These are phyloP conservation scores for Mycalesis mineus DNA, from an alignment of 2,888 invertebrate species.

Conservation along the genomic window DNA sequence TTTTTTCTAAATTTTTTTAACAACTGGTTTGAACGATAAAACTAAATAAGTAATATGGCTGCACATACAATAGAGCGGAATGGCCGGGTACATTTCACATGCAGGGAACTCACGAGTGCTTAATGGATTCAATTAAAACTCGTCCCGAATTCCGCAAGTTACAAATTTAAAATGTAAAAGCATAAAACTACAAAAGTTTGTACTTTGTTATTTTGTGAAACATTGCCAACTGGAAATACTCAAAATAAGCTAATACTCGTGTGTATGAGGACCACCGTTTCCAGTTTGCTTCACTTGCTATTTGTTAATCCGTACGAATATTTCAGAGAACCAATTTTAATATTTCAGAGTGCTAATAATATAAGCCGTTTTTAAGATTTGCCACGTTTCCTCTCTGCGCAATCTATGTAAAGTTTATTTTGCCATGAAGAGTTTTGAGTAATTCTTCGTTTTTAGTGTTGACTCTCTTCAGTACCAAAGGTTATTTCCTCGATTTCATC, in stretches of 20 bases:
- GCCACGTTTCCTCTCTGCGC: too few relatives aligned
- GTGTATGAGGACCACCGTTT: slow-evolving; percentile 67
- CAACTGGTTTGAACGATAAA: not conserved
- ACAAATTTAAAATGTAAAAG: slow-evolving; percentile 15
- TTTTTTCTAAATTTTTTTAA: too few relatives aligned
- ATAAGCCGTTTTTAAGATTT: too few relatives aligned
- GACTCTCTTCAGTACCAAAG: too few relatives aligned
- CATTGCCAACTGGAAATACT: slow-evolving; percentile 46
- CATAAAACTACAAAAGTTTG: slow-evolving; percentile 12
- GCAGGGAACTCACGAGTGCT: slow-evolving; percentile 8
- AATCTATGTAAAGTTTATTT: too few relatives aligned
- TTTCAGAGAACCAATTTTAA: too few relatives aligned
- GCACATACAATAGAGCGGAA: not conserved
- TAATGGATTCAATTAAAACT: slow-evolving; percentile 22
- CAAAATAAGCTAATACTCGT: slow-evolving; percentile 53
- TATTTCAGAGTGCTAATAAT: too few relatives aligned
- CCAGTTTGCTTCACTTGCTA: slow-evolving; percentile 70
- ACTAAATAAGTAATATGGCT: not conserved
- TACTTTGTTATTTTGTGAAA: slow-evolving; percentile 22
- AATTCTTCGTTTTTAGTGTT: too few relatives aligned
- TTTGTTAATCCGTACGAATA: slow-evolving; percentile 60
- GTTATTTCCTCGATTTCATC: too few relatives aligned
- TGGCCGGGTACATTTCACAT: slow-evolving; percentile 11
- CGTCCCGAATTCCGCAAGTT: slow-evolving; percentile 16
- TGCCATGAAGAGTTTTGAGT: too few relatives aligned